Conservation (phyloP, 1,140 invertebrate species). For the Akabosia matsudoensis region DNA sequence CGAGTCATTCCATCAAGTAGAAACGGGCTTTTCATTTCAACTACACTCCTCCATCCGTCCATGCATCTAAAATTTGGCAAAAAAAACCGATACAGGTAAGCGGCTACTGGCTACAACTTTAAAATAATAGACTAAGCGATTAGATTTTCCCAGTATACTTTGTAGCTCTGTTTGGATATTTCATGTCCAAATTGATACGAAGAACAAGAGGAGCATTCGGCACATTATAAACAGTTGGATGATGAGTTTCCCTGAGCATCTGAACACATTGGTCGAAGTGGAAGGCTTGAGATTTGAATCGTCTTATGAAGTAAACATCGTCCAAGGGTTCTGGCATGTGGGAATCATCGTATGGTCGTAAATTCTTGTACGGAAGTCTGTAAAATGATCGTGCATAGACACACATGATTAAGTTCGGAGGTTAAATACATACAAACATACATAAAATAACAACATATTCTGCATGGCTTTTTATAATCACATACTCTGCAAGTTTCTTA, state of each 20-base stretch:
- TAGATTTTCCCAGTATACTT: constrained; percentile 27
- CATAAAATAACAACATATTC: too few relatives aligned
- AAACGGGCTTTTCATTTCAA: constrained; percentile 44
- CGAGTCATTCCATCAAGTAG: constrained; percentile 51
- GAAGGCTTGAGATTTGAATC: constrained; percentile 63
- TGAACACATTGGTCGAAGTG: constrained; percentile 68
- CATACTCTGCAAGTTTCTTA: constrained; percentile 54
- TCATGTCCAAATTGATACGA: constrained; percentile 41
- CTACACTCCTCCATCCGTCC: constrained; percentile 38
- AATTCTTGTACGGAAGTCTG: constrained; percentile 34
- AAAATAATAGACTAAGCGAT: neutral
- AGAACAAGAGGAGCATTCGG: constrained; percentile 62
- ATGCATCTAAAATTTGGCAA: constrained; percentile 27
- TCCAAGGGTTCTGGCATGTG: constrained; percentile 60
- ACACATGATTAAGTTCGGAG: too few relatives aligned
- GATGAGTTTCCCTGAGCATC: constrained; percentile 69
- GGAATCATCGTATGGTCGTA: constrained; percentile 57
- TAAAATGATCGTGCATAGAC: neutral
- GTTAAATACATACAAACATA: too few relatives aligned
- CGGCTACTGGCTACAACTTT: neutral
- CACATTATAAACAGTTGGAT: constrained; percentile 70
- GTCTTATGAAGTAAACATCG: constrained; percentile 63
- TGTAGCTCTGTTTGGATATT: constrained; percentile 39
- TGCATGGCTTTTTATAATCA: too few relatives aligned
- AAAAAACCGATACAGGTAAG: neutral